Percentiles rank a stretch among this genome's conserved stretches.
Evolutionary conservation across 2,888 invertebrate species (phyloP).

Genomic region (Doris montereyensis): DNA sequence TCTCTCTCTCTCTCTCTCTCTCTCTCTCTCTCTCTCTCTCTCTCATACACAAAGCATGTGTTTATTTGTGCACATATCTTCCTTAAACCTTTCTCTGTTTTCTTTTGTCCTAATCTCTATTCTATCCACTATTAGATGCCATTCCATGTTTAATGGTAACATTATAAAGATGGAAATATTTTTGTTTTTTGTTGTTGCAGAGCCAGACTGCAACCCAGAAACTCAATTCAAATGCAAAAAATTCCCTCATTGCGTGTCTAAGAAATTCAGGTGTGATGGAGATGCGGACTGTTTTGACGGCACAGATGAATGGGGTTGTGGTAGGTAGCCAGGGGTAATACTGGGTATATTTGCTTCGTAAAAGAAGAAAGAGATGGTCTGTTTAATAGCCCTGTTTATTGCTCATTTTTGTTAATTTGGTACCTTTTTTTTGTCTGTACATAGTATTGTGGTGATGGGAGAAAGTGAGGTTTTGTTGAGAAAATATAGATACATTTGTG

Average conservation of each 20-base stretch:
- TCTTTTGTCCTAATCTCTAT: too few species aligned
- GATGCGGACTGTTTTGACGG: constrained; percentile 65
- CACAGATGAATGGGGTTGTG: constrained; percentile 60
- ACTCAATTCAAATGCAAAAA: constrained; percentile 53
- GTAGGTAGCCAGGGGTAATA: constrained; percentile 34
- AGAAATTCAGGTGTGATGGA: constrained; percentile 60
- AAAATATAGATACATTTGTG: too few species aligned
- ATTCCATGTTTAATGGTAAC: too few species aligned
- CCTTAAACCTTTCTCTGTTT: too few species aligned
- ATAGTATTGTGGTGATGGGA: too few species aligned
- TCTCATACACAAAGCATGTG: too few species aligned
- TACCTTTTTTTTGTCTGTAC: not conserved
- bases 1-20: too few species aligned
- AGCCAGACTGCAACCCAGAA: constrained; percentile 6
- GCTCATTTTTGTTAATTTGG: not conserved
- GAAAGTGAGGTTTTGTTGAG: too few species aligned
- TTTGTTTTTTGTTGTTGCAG: constrained; percentile 6
- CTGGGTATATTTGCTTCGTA: not conserved
- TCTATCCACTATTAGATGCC: too few species aligned
- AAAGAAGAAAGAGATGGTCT: not conserved
- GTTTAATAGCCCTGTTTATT: not conserved
- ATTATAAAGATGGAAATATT: constrained; percentile 20
- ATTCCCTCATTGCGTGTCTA: constrained; percentile 56
- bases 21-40: too few species aligned
- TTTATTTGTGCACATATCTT: too few species aligned